Base-by-base conservation (phyloP, 2,888 invertebrate species). In the Margaritifera margaritifera region DNA sequence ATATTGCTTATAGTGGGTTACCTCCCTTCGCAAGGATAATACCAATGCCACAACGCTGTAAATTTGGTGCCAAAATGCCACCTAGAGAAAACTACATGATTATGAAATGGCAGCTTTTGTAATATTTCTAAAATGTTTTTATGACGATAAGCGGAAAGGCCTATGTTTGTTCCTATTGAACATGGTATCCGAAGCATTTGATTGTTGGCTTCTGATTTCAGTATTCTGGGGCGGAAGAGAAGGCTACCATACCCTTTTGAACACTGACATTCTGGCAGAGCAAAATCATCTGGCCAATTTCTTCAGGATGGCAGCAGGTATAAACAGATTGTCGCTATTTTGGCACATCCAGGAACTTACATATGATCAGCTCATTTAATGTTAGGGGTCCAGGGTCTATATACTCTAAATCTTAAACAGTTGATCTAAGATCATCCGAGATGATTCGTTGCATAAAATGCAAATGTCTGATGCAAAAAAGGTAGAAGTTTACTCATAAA, bases 191-290 rank as follows among this genome's bases (percentile, higher is more conserved):
- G n/a, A 6, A 57, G n/a, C 19, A n/a, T 22, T n/a, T 22, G n/a
- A n/a, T n/a, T n/a, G n/a, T n/a, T n/a, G n/a, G 42, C 42, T 42
- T 58, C 22, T 58, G 22, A 60, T 77, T 78, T 51, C 81, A 89
- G 89, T 89, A n/a, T 90, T 93, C 76, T 92, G 92, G 92, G 93
- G 93, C 0, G 91, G 91, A 66, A 86, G 92, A 66, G 93, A 93
- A 82, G 93, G 93, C 1, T 93, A 92, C 88, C 91, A 92, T 74
- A 89, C 91, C 25, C 87, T 92, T 18, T 91, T 93, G 80, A 93
- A 93, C 87, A 92, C 92, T 0, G 92, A 93, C 81, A 89, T 93
- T 19, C 86, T 90, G 19, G 89, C 91, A 73, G 93, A 94, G 86
- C 90, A 93, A 67, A 92, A 92, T 83, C 87, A 93, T 75, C 92